A percentile compares a stretch with the other conserved stretches of the same genome.
Conservation (phyloP, 2,797 vertebrate genomes). For the Merluccius polli region DNA sequence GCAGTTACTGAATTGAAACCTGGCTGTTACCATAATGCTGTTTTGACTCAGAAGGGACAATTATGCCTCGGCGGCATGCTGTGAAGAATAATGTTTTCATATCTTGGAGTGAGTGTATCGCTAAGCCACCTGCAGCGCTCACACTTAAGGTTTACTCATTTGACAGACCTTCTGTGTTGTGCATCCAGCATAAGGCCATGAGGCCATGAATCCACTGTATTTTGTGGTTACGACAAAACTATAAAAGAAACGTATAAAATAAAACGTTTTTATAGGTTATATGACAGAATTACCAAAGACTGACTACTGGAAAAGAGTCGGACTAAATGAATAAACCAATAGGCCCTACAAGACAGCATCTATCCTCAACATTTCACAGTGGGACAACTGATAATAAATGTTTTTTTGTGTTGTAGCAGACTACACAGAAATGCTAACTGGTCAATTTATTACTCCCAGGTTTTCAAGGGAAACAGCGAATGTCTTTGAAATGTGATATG, state of each 20-base stretch:
- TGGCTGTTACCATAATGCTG: neutral
- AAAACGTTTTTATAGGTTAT: neutral
- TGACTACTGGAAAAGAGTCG: neutral
- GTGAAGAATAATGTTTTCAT: neutral
- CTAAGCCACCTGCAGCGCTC: neutral
- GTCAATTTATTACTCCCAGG: neutral
- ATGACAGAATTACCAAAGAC: neutral
- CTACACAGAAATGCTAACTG: neutral
- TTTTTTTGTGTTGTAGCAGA: too few relatives aligned
- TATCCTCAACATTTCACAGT: neutral
- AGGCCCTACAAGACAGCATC: neutral
- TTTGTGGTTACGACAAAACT: neutral
- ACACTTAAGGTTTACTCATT: neutral
- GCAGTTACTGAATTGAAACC: neutral
- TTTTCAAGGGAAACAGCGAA: neutral
- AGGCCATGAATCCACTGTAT: neutral
- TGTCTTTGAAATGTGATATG: neutral
- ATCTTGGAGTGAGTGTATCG: neutral
- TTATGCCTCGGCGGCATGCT: slow-evolving; percentile 2
- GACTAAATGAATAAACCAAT: neutral
- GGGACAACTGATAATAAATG: neutral
- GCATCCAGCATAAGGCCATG: neutral
- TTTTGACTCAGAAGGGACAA: neutral
- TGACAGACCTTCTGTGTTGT: neutral
- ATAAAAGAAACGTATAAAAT: neutral